phyloP scores from a whole-genome alignment of 2,888 invertebrate genomes.

The Platerodrilus igneus region DNA sequence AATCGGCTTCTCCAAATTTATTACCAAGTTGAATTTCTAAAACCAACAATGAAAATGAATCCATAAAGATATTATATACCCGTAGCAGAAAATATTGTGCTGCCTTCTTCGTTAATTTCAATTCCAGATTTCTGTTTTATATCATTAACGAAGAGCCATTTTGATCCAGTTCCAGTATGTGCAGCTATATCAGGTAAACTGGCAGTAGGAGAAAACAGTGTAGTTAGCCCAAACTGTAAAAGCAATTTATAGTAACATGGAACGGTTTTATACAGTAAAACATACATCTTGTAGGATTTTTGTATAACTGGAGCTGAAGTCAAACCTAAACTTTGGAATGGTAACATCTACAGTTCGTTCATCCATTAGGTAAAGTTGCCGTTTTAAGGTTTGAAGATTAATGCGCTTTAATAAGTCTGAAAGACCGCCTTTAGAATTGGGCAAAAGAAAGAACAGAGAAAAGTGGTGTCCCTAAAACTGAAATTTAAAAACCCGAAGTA shows the following conservation, averaged over 20 bases:
- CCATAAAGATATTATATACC: constrained; percentile 44
- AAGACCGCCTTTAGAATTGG: constrained; percentile 60
- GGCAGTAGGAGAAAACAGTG: constrained; percentile 67
- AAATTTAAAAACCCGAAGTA: background rate
- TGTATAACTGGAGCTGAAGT: constrained; percentile 61
- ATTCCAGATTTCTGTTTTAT: constrained; percentile 73
- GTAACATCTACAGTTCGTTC: constrained; percentile 58
- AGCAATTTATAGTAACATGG: constrained; percentile 1
- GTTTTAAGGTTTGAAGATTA: constrained; percentile 53
- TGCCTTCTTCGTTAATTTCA: constrained; percentile 72
- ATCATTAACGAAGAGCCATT: constrained; percentile 56
- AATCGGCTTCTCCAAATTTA: constrained; percentile 62
- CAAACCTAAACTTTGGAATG: constrained; percentile 72
- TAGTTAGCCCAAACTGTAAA: constrained; percentile 63
- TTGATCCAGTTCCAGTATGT: constrained; percentile 46
- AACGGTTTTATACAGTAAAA: background rate
- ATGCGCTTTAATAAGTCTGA: constrained; percentile 56
- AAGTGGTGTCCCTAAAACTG: constrained; percentile 62
- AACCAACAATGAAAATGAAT: too few species aligned
- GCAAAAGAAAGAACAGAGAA: constrained; percentile 69
- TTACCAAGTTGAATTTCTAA: constrained; percentile 64
- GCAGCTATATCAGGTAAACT: constrained; percentile 65
- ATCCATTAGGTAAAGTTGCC: constrained; percentile 57
- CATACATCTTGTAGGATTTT: constrained; percentile 59
- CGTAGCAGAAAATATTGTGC: constrained; percentile 65